Evolutionary conservation across 2,888 invertebrate genomes (phyloP).

Genomic region (Beris chalybata): DNA sequence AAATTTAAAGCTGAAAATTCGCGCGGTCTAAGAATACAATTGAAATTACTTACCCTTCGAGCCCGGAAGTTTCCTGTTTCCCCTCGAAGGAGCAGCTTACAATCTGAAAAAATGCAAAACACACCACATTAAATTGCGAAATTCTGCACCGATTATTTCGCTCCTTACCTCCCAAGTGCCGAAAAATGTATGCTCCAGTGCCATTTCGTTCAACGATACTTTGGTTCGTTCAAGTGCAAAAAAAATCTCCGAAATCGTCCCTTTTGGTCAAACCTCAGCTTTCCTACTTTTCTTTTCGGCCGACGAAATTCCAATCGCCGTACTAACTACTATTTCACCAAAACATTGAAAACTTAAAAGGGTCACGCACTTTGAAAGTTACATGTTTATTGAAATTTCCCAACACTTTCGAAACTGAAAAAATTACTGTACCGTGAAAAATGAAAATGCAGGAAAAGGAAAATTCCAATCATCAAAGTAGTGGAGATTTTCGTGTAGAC

Average conservation of each 20-base stretch:
- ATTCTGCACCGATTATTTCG: neutral
- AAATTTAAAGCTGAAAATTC: too few species aligned
- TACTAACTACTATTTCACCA: too few species aligned
- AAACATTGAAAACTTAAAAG: too few species aligned
- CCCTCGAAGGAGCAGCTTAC: slow-evolving; percentile 51
- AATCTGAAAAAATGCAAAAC: slow-evolving; percentile 43
- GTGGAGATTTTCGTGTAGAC: slow-evolving; percentile 42
- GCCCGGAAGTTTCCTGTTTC: slow-evolving; percentile 49
- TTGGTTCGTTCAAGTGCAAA: neutral
- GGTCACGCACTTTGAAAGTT: too few species aligned
- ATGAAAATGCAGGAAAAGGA: too few species aligned
- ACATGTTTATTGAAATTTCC: too few species aligned
- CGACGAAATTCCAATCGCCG: too few species aligned
- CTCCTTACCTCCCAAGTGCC: slow-evolving; percentile 61
- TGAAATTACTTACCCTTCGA: slow-evolving; percentile 48
- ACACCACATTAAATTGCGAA: neutral
- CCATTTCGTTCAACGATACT: slow-evolving; percentile 39
- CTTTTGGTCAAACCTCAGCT: slow-evolving; percentile 14
- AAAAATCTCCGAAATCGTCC: neutral
- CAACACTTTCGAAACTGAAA: too few species aligned
- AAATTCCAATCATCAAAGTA: neutral
- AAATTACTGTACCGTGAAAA: too few species aligned
- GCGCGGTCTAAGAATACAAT: too few species aligned
- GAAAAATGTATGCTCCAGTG: slow-evolving; percentile 57
- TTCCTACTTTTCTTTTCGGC: neutral